Evolutionary conservation across 2,888 invertebrate species (phyloP).

Genomic region (Tinea trinotella): DNA sequence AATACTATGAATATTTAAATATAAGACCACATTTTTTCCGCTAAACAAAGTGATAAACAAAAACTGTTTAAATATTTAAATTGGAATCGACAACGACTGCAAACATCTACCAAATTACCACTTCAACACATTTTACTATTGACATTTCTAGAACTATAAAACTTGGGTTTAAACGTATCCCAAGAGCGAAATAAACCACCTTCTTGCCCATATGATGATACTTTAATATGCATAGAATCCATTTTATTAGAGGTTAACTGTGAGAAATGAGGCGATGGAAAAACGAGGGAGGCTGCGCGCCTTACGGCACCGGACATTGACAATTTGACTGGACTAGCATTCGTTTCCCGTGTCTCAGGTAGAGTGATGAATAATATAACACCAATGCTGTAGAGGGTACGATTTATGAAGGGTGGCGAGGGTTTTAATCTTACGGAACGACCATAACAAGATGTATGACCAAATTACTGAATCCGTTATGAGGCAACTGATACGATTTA

Average conservation of each 20-base stretch:
- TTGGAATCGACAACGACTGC: slow-evolving; percentile 13
- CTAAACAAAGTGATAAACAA: background rate
- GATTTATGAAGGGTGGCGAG: slow-evolving; percentile 66
- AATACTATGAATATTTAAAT: slow-evolving; percentile 22
- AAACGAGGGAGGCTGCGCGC: slow-evolving; percentile 14
- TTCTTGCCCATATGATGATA: slow-evolving; percentile 57
- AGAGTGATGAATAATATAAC: slow-evolving; percentile 57
- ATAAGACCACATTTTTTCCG: background rate
- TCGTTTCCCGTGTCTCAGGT: slow-evolving; percentile 50
- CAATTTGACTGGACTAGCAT: slow-evolving; percentile 47
- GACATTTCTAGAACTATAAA: slow-evolving; percentile 53
- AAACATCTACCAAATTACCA: slow-evolving; percentile 32
- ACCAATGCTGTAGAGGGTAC: slow-evolving; percentile 46
- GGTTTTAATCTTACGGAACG: slow-evolving; percentile 66
- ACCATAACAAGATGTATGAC: slow-evolving; percentile 68
- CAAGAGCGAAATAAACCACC: slow-evolving; percentile 54
- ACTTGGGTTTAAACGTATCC: slow-evolving; percentile 49
- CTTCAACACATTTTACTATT: slow-evolving; percentile 49
- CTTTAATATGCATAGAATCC: slow-evolving; percentile 67
- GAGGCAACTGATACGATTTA: slow-evolving; percentile 52
- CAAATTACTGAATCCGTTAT: slow-evolving; percentile 68
- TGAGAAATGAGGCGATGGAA: slow-evolving; percentile 33
- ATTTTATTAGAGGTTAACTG: slow-evolving; percentile 59
- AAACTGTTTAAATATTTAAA: slow-evolving; percentile 17
- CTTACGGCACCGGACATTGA: slow-evolving; percentile 35